Base-by-base conservation (phyloP, 2,888 invertebrate species). In the Hydrotaea diabolus region DNA sequence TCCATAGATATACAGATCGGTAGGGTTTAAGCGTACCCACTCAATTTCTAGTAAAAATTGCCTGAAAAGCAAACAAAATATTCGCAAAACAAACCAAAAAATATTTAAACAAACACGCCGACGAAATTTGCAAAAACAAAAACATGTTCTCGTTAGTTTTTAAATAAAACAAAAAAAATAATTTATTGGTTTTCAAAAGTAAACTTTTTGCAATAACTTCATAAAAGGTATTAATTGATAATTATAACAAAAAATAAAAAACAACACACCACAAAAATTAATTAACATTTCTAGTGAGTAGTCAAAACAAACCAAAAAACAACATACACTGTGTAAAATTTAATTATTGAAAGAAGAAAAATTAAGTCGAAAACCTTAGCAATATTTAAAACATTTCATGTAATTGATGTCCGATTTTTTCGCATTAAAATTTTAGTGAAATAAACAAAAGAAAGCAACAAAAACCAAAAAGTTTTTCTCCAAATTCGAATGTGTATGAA, bases 221-320 rank as follows among this genome's bases (percentile, higher is more conserved):
- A 77, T 77, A 83, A 83, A 83, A 83, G 83, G 83, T 83, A 83
- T 83, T 83, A 80, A 83, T 77, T 80, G 53, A 83, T 80, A 80
- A 83, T 80, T 62, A 59, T 62, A 59, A 59, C 17, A 71, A 69
- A 23, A 17, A 53, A 62, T n/a, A n/a, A 75, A 78, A 9, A 75
- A 71, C 49, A 49, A 49, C 15, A 73, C 17, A 46, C n/a, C 17
- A 53, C 39, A 77, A 17, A 26, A 78, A 59, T 17, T 62, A 49
- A 59, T 31, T 59, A 26, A 75, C 43, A 71, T 21, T 11, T 26
- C 26, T 74, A 80, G 77, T 8, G 21, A 23, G 49, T 80, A 83
- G 83, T 26, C 26, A 15, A 23, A 76, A 77, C 59, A 39, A 80
- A 77, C 31, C 2, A 31, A 31, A 31, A 4, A n/a, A n/a, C n/a